A percentile compares a stretch with the other conserved stretches of the same genome.
Conservation (phyloP, 2,113 vertebrate species). For the Speoplatyrhinus poulsoni region DNA sequence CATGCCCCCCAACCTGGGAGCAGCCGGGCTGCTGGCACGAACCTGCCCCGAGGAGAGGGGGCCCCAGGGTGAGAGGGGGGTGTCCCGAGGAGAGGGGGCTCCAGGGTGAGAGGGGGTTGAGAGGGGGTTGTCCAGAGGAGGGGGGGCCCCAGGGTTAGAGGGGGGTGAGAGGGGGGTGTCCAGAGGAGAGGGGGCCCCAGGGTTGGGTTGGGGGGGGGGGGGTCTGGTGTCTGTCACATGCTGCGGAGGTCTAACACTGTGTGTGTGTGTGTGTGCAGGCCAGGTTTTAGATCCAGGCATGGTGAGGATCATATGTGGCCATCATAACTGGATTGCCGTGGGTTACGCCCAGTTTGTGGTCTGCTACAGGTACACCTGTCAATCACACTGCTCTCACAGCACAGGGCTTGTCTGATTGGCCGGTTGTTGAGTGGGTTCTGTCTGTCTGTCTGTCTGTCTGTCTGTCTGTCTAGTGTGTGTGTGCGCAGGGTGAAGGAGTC, state of each 20-base stretch:
- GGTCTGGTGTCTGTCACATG: no score
- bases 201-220: neutral
- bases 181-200: no score
- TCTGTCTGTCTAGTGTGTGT: no score
- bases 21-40: slow-evolving; percentile 75
- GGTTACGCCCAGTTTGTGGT: slow-evolving; percentile 90
- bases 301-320: slow-evolving; percentile 88
- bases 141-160: no score
- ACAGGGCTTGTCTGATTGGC: no score
- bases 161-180: neutral
- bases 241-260: slow-evolving; percentile 13
- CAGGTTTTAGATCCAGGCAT: slow-evolving; percentile 77
- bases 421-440: no score
- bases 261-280: slow-evolving; percentile 53
- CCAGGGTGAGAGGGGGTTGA: neutral
- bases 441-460: no score
- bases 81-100: no score
- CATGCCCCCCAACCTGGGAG: slow-evolving; percentile 87
- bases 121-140: neutral
- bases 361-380: slow-evolving; percentile 82
- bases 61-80: slow-evolving; percentile 47
- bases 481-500: no score
- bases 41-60: slow-evolving; percentile 73
- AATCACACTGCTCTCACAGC: no score
- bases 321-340: slow-evolving; percentile 93